Conservation (phyloP, 2,113 vertebrate species). For the Pseudolaguvia tuberculata region DNA sequence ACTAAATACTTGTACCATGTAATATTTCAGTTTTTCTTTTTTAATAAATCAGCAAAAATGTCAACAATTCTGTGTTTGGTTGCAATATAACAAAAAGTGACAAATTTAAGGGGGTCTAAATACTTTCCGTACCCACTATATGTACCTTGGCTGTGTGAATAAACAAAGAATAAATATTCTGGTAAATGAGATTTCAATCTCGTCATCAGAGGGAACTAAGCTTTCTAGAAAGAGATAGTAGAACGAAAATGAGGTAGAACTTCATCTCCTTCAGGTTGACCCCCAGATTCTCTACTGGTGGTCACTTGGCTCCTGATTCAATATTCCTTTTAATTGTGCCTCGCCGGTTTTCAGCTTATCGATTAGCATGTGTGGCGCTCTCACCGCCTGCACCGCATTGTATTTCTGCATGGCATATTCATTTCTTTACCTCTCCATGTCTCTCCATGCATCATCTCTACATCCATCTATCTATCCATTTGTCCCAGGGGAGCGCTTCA, state of each 20-base stretch:
- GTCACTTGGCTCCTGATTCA: slow-evolving; percentile 51
- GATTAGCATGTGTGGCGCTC: slow-evolving; percentile 67
- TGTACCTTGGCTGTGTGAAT: too few species aligned
- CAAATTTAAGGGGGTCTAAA: too few species aligned
- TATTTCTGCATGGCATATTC: slow-evolving; percentile 73
- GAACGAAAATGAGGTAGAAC: background rate
- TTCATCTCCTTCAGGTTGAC: slow-evolving; percentile 5
- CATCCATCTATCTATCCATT: slow-evolving; percentile 63
- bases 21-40: too few species aligned
- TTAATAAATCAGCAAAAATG: too few species aligned
- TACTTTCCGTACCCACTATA: too few species aligned
- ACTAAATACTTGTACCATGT: too few species aligned
- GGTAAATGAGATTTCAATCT: too few species aligned
- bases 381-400: slow-evolving; percentile 61
- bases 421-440: slow-evolving; percentile 73
- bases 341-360: slow-evolving; percentile 68
- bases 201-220: background rate
- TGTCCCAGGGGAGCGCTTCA: slow-evolving; percentile 69
- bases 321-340: slow-evolving; percentile 71
- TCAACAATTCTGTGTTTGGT: too few species aligned
- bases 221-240: background rate
- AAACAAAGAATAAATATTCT: too few species aligned
- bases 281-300: background rate
- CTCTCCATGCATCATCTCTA: slow-evolving; percentile 61
- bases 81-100: too few species aligned